phyloP scores from a whole-genome alignment of 2,113 vertebrate genomes.

The Eulemur rufifrons region DNA sequence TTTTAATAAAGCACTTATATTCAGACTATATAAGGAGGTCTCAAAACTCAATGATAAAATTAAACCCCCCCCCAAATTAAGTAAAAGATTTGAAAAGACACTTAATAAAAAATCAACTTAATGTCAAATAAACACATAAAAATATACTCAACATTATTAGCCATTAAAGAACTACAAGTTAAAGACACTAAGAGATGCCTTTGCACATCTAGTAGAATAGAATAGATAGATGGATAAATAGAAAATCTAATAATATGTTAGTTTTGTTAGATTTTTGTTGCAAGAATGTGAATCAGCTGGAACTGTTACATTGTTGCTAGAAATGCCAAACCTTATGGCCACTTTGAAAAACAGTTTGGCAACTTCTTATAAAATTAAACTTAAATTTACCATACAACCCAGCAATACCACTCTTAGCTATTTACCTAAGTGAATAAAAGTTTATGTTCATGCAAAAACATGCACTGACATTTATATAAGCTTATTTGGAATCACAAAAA shows the following conservation, averaged over 20 bases:
- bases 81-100: neutral
- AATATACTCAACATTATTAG: neutral
- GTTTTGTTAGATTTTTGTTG: neutral
- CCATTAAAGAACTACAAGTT: neutral
- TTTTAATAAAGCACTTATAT: neutral
- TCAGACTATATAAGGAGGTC: neutral
- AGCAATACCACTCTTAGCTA: neutral
- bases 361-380: neutral
- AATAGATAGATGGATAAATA: neutral
- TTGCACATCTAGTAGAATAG: neutral
- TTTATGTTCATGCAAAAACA: neutral
- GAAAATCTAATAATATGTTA: neutral
- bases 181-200: neutral
- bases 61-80: neutral
- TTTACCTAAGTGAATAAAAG: neutral
- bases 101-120: neutral
- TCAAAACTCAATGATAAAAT: neutral
- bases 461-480: neutral
- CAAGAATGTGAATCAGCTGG: neutral
- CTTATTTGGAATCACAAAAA: neutral
- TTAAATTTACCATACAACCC: neutral
- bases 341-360: neutral
- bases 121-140: neutral
- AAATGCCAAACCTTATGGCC: neutral
- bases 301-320: neutral